phyloP scores from a whole-genome alignment of 2,888 invertebrate genomes.

The Stictocephala bisonia region DNA sequence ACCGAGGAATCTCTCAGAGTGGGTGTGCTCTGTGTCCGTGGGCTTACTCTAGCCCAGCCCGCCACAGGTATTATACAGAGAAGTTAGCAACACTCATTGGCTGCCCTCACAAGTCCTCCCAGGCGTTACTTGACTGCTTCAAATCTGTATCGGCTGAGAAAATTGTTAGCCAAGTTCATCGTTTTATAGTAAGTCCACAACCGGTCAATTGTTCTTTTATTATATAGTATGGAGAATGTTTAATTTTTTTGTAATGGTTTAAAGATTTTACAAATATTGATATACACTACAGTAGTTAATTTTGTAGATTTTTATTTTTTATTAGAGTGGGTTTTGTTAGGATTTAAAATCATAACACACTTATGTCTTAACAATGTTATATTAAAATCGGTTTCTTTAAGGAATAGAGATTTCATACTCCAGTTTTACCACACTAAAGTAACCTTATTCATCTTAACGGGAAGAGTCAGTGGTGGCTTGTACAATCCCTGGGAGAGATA shows the following conservation, averaged over 20 bases:
- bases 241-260: not conserved
- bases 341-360: too few species aligned
- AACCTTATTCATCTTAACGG: too few species aligned
- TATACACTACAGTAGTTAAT: not conserved
- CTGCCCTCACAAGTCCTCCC: not conserved
- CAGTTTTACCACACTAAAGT: too few species aligned
- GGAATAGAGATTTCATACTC: too few species aligned
- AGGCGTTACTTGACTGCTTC: constrained; percentile 1
- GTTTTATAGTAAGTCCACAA: constrained; percentile 10
- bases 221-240: not conserved
- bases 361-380: too few species aligned
- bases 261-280: not conserved
- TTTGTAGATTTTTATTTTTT: not conserved
- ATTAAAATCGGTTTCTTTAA: too few species aligned
- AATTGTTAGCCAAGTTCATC: not conserved
- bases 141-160: not conserved
- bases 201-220: not conserved
- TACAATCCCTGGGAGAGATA: too few species aligned
- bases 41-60: constrained; percentile 46
- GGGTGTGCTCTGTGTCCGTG: constrained; percentile 56
- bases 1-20: constrained; percentile 57
- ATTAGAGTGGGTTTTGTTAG: too few species aligned
- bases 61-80: not conserved
- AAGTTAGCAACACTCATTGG: not conserved
- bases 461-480: too few species aligned